These are phyloP conservation scores for Lota lota DNA, from an alignment of 2,113 vertebrate species.

Conservation along the genomic window DNA sequence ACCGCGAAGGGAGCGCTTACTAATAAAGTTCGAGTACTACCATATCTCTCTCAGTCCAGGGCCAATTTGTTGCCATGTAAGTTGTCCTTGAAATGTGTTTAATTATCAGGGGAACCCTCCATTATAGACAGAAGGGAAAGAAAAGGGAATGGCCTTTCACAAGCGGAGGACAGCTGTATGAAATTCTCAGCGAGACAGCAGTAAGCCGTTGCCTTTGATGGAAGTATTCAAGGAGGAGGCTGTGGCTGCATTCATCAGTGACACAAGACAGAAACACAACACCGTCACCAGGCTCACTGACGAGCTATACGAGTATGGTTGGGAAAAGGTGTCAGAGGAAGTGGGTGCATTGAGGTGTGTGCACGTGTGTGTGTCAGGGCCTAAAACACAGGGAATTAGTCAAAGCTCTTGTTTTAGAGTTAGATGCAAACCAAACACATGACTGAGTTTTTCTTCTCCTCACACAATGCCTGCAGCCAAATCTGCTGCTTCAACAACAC, in stretches of 20 bases:
- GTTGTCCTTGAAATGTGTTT: too few species aligned
- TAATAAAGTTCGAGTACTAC: too few species aligned
- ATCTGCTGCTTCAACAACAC: slow-evolving; percentile 47
- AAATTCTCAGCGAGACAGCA: too few species aligned
- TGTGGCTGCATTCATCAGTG: neutral
- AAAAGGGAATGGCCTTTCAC: too few species aligned
- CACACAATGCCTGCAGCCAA: slow-evolving; percentile 65
- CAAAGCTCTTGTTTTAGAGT: slow-evolving; percentile 60
- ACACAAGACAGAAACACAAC: slow-evolving; percentile 8
- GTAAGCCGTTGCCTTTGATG: neutral
- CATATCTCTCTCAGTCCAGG: too few species aligned
- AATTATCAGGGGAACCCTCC: too few species aligned
- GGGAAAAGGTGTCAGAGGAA: slow-evolving; percentile 41
- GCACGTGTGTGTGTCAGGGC: slow-evolving; percentile 6
- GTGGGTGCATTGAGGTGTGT: slow-evolving; percentile 19
- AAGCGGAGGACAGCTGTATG: too few species aligned
- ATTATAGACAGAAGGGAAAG: too few species aligned
- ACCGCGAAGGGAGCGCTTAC: too few species aligned
- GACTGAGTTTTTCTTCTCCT: slow-evolving; percentile 52
- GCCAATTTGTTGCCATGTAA: too few species aligned
- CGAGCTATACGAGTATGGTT: slow-evolving; percentile 23
- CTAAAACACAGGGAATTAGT: slow-evolving; percentile 60
- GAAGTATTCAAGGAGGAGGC: slow-evolving; percentile 1
- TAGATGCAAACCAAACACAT: slow-evolving; percentile 67
- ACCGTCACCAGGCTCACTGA: slow-evolving; percentile 20